Evolutionary conservation across 2,113 vertebrate species (phyloP), one percentile per base, ranked within the genome.

Genomic region (Taurulus bubalis): DNA sequence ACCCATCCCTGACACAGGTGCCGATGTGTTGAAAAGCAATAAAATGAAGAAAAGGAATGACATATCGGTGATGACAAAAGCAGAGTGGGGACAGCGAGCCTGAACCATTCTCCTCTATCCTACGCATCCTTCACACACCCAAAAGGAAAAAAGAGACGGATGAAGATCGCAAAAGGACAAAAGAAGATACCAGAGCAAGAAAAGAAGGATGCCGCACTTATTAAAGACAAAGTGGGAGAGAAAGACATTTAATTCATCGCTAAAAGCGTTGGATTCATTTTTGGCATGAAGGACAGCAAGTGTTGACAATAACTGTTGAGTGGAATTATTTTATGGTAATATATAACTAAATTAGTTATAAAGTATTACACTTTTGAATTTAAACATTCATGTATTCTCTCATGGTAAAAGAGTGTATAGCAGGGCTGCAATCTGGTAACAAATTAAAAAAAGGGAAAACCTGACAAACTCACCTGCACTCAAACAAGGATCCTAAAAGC

Each of bases 1-100:
- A 40, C 60, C 38, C 36, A 71, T 75, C 51, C 24, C 36, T 73
- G 58, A 85, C 78, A 79, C 69, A 71, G 75, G 22, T 14, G 63
- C 70, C 86, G 90, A 80, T 89, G 88, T 86, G 88, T 32, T 84
- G 84, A 91, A 90, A 88, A 86, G 79, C 56, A 15, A 55, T 89
- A 80, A 88, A 84, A 83, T 42, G 32, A 63, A 71, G 80, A 56
- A 78, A 69, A 80, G 53, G 78, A 69, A 80, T 45, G 58, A 81
- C 24, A 73, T 67, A 75, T 80, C 62, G 26, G 67, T 90, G 87
- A 92, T 87, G 85, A 85, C 72, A 79, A 89, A 88, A 91, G 59
- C 89, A 93, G 87, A 90, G 42, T 15, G 6, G 71, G 68, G 71
- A 83, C 79, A 64, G 26, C 11, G 14, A 63, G 67, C 45, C 72